Conservation (phyloP, 2,113 vertebrate genomes). For the Thunnus thynnus region DNA sequence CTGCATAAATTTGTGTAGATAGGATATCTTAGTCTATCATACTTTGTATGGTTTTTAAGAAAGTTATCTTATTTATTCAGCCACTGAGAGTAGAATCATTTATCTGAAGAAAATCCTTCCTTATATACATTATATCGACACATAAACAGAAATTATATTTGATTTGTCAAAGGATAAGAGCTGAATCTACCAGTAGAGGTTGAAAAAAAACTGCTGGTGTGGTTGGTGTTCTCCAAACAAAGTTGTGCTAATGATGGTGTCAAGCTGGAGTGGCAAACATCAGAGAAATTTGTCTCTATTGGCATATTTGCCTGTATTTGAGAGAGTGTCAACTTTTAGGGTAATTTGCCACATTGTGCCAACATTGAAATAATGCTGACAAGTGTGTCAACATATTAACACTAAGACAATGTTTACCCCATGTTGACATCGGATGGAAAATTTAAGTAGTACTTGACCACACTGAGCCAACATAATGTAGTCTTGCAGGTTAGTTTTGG, state of each 20-base stretch:
- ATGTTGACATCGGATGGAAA: background rate
- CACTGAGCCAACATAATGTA: background rate
- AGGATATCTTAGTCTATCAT: background rate
- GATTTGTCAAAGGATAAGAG: background rate
- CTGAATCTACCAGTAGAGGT: background rate
- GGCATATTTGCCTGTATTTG: too few relatives aligned
- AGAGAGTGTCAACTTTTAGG: too few relatives aligned
- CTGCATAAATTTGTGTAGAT: background rate
- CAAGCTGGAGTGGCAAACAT: too few relatives aligned
- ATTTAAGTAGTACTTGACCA: too few relatives aligned
- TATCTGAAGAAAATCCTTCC: background rate
- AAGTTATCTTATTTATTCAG: slow-evolving; percentile 4
- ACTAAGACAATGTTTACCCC: background rate
- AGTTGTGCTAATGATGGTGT: too few relatives aligned
- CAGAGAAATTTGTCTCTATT: too few relatives aligned
- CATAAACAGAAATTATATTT: background rate
- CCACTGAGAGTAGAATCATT: background rate
- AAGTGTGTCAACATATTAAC: background rate
- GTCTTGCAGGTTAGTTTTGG: background rate
- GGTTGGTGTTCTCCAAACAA: background rate
- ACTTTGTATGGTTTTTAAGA: background rate
- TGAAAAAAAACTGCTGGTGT: background rate
- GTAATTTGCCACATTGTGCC: background rate
- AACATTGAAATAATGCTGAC: background rate
- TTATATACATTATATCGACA: background rate